A percentile compares a stretch with the other conserved stretches of the same genome.
Conservation (phyloP, 2,113 vertebrate genomes). For the Camelus dromedarius region DNA sequence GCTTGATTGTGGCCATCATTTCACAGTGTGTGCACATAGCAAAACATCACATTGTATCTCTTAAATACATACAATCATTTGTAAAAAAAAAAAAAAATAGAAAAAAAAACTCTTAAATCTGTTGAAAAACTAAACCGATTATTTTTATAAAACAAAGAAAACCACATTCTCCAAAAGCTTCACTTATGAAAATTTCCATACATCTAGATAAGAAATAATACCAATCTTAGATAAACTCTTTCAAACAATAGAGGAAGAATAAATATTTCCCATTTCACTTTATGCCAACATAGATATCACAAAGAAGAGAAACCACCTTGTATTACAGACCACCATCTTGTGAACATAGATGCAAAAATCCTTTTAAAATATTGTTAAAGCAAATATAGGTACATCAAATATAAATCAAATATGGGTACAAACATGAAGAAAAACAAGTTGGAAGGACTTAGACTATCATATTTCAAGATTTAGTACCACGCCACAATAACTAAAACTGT, state of each 20-base stretch:
- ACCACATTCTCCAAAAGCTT: not conserved
- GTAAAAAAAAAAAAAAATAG: not conserved
- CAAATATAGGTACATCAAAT: not conserved
- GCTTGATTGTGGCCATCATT: not conserved
- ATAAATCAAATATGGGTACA: not conserved
- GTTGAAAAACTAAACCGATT: not conserved
- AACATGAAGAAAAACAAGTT: not conserved
- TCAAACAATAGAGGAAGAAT: not conserved
- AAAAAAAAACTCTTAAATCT: not conserved
- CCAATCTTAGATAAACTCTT: not conserved
- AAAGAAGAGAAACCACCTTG: not conserved
- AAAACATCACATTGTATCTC: not conserved
- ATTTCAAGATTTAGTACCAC: not conserved
- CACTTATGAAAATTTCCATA: not conserved
- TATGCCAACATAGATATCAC: not conserved
- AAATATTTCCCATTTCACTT: not conserved
- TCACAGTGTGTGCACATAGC: not conserved
- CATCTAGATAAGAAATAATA: not conserved
- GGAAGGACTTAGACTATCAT: not conserved
- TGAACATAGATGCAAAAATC: not conserved
- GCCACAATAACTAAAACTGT: not conserved
- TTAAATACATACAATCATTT: not conserved
- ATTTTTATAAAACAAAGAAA: constrained; percentile 13
- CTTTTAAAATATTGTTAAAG: not conserved
- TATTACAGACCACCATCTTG: not conserved